Evolutionary conservation across 92 coral and sea anemone genomes (phyloP).

Genomic region (Phenganax stokvisi): DNA sequence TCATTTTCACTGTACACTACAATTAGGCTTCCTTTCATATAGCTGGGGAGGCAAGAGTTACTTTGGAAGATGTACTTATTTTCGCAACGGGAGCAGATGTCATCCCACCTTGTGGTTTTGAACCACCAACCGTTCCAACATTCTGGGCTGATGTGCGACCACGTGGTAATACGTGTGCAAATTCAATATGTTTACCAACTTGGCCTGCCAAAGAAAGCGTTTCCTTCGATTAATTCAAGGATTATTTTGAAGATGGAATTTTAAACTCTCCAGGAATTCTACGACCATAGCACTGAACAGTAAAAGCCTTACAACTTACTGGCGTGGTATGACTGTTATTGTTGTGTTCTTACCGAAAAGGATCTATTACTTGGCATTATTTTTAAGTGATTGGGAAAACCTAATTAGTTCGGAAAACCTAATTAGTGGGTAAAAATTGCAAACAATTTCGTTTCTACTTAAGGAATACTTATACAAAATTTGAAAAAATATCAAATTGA

Average conservation of each 20-base stretch:
- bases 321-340: not conserved
- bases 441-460: not conserved
- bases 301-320: conserved; percentile 5
- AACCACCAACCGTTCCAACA: conserved; percentile 32
- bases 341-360: not conserved
- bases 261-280: conserved; percentile 47
- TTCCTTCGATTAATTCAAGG: conserved; percentile 41
- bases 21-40: conserved; percentile 1
- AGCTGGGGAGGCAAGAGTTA: conserved; percentile 31
- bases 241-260: conserved; percentile 40
- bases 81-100: conserved; percentile 32
- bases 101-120: conserved; percentile 45
- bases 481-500: too few relatives aligned
- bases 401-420: conserved; percentile 1
- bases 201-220: conserved; percentile 45
- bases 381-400: not conserved
- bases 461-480: not conserved
- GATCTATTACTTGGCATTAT: not conserved
- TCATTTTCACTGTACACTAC: not conserved
- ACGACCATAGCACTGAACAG: conserved; percentile 30
- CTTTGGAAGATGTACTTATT: conserved; percentile 27
- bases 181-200: conserved; percentile 43
- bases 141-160: conserved; percentile 45
- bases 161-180: conserved; percentile 48
- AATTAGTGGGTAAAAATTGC: conserved; percentile 12